These are phyloP conservation scores for Corticium candelabrum DNA, from an alignment of 37 sponge, comb jelly and placozoan species.

Conservation along the genomic window DNA sequence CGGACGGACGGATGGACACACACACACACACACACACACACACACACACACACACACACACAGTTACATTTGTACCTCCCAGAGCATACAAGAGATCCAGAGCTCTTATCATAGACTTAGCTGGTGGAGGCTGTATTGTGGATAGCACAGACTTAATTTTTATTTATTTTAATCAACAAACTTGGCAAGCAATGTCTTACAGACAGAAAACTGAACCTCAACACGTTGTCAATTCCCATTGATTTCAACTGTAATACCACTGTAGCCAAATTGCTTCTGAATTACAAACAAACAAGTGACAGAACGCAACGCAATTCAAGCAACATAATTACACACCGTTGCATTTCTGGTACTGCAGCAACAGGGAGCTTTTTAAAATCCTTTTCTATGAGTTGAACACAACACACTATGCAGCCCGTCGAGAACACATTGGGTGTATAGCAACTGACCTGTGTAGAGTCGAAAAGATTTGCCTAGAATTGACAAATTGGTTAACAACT, in stretches of 20 bases:
- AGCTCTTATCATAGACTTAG: conserved; percentile 48
- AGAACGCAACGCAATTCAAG: neutral
- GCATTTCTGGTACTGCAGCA: conserved; percentile 10
- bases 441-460: neutral
- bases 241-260: conserved; percentile 86
- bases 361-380: conserved; percentile 5
- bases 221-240: conserved; percentile 81
- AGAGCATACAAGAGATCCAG: conserved; percentile 85
- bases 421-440: neutral
- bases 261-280: conserved; percentile 58
- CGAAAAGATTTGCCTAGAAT: neutral
- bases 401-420: too few species aligned
- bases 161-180: too few species aligned
- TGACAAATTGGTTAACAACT: neutral
- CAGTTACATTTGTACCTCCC: conserved; percentile 31
- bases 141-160: too few species aligned
- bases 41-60: conserved; percentile 9
- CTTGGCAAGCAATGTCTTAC: conserved; percentile 24
- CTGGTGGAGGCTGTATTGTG: conserved; percentile 80
- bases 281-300: neutral
- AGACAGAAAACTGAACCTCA: conserved; percentile 75
- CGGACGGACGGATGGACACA: too few species aligned
- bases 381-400: neutral
- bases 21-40: conserved; percentile 1
- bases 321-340: neutral